A percentile compares a stretch with the other conserved stretches of the same genome.
Evolutionary conservation across 1,140 invertebrate species (phyloP).

Genomic region (Drosophila subpulchrella): DNA sequence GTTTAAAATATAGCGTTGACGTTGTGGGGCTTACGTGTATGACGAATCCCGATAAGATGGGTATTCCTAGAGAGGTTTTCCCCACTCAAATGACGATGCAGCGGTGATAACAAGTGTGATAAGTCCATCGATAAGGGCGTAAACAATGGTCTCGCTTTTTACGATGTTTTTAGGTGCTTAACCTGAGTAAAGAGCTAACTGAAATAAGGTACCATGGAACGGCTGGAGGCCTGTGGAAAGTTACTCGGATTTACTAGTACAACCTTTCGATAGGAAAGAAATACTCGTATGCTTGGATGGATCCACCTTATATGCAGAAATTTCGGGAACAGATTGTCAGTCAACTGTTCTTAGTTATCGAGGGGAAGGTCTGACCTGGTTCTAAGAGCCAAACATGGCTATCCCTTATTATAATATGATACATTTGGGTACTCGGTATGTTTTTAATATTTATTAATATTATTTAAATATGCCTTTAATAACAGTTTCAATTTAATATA

Average conservation of each 20-base stretch:
- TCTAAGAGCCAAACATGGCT: too few species aligned
- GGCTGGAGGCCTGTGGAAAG: too few species aligned
- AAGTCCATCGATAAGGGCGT: slow-evolving; percentile 19
- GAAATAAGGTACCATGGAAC: too few species aligned
- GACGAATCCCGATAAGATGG: slow-evolving; percentile 26
- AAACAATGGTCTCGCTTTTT: background rate
- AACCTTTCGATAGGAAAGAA: too few species aligned
- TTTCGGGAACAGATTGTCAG: background rate
- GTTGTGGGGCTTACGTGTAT: slow-evolving; percentile 4
- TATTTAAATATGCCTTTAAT: too few species aligned
- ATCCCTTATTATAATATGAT: too few species aligned
- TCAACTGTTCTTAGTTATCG: slow-evolving; percentile 1
- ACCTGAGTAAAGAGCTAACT: background rate
- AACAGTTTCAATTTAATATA: too few species aligned
- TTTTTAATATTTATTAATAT: too few species aligned
- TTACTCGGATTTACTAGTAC: too few species aligned
- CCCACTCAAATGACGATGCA: slow-evolving; percentile 8
- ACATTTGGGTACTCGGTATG: too few species aligned
- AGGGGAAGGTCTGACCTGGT: slow-evolving; percentile 1
- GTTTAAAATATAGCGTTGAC: background rate
- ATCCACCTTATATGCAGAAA: background rate
- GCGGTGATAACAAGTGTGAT: slow-evolving; percentile 19
- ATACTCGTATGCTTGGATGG: background rate
- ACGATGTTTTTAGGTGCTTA: background rate
- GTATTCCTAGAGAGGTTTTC: slow-evolving; percentile 38